phyloP scores from a whole-genome alignment of 2,888 invertebrate genomes.

The Cantharis nigra region DNA sequence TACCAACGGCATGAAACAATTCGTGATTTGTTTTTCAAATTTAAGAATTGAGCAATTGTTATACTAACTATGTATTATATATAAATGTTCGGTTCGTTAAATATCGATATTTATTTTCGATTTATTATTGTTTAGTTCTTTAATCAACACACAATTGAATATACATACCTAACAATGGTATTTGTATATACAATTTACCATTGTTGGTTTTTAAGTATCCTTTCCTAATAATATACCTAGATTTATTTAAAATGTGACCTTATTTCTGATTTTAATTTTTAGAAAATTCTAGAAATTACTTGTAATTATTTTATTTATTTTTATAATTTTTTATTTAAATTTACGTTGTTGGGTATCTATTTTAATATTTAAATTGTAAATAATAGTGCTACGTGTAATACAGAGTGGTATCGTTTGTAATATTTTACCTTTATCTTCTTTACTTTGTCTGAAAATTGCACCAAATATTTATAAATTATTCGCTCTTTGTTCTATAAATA shows the following conservation, averaged over 20 bases:
- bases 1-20: background rate
- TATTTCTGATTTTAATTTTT: background rate
- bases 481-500: background rate
- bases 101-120: background rate
- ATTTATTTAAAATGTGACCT: background rate
- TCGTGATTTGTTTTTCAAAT: background rate
- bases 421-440: background rate
- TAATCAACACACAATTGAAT: background rate
- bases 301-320: too few species aligned
- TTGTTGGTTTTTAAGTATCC: background rate
- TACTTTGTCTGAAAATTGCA: background rate
- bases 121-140: background rate
- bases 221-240: background rate
- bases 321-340: too few species aligned
- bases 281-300: background rate
- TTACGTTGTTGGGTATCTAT: background rate
- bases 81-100: background rate
- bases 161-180: background rate
- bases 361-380: background rate
- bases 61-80: background rate
- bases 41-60: background rate
- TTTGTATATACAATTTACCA: background rate
- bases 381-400: background rate
- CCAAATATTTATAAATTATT: background rate
- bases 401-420: background rate